These are phyloP conservation scores for Apis laboriosa DNA, from an alignment of 1,140 invertebrate genomes.

Conservation along the genomic window DNA sequence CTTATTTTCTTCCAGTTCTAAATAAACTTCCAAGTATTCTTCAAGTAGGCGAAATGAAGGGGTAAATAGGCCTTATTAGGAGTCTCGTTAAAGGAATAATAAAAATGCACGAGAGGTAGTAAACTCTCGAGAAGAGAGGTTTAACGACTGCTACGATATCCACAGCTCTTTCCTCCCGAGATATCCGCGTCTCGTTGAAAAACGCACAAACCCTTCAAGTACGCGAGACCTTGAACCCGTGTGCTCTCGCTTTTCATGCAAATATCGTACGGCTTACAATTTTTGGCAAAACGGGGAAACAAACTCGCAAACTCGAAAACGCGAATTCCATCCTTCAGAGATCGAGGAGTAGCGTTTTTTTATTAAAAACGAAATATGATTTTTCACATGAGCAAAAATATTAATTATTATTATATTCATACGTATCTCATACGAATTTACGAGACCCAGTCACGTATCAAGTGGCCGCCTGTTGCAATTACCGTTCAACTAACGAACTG, in stretches of 20 bases:
- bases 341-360: slow-evolving; percentile 24
- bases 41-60: not conserved
- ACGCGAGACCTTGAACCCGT: slow-evolving; percentile 56
- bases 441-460: slow-evolving; percentile 34
- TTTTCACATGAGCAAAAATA: too few relatives aligned
- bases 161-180: slow-evolving; percentile 10
- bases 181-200: slow-evolving; percentile 34
- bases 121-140: slow-evolving; percentile 37
- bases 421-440: slow-evolving; percentile 37
- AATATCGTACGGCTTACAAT: slow-evolving; percentile 30
- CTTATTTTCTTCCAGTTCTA: too few relatives aligned
- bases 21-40: too few relatives aligned
- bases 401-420: too few relatives aligned
- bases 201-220: slow-evolving; percentile 45
- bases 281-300: not conserved
- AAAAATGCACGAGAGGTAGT: slow-evolving; percentile 16
- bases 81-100: slow-evolving; percentile 38
- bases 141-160: slow-evolving; percentile 38
- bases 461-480: slow-evolving; percentile 32
- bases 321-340: slow-evolving; percentile 1
- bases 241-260: slow-evolving; percentile 37
- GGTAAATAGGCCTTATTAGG: slow-evolving; percentile 32
- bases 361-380: not conserved
- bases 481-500: not conserved
- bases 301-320: slow-evolving; percentile 17